phyloP scores from a whole-genome alignment of 2,797 vertebrate species.

The Lutjanus argentimaculatus region DNA sequence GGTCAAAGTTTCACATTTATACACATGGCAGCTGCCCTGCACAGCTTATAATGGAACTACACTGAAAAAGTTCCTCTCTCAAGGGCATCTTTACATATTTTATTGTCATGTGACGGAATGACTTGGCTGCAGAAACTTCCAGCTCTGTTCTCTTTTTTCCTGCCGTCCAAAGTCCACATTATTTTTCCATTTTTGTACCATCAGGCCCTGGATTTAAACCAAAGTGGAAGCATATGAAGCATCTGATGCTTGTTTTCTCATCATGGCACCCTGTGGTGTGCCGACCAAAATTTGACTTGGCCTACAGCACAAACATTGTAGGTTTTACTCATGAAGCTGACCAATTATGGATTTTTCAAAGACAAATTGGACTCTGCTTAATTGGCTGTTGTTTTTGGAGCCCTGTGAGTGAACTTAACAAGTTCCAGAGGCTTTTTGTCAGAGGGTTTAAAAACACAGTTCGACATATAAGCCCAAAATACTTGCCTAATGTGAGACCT shows the following conservation, averaged over 20 bases:
- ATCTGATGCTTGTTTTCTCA: conserved; percentile 33
- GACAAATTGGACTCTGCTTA: conserved; percentile 3
- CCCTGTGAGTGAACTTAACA: conserved; percentile 8
- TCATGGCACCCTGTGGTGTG: conserved; percentile 15
- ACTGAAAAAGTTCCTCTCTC: neutral
- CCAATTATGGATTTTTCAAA: conserved; percentile 40
- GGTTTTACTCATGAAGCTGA: conserved; percentile 6
- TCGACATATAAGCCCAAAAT: neutral
- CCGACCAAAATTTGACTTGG: conserved; percentile 27
- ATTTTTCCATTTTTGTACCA: conserved; percentile 18
- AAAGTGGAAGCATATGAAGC: conserved; percentile 14
- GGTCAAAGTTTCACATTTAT: neutral
- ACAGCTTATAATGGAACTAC: neutral
- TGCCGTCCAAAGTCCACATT: conserved; percentile 12
- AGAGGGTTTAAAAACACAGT: conserved; percentile 7
- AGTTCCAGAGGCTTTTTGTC: conserved; percentile 16
- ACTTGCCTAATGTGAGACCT: neutral
- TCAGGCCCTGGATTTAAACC: conserved; percentile 5
- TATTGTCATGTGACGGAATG: conserved; percentile 39
- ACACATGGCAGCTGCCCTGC: neutral
- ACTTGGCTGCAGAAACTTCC: conserved; percentile 25
- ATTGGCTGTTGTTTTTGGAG: conserved; percentile 29
- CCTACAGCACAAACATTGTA: conserved; percentile 1
- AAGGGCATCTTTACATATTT: conserved; percentile 34
- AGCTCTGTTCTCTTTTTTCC: neutral